Base-by-base conservation (phyloP, 2,797 vertebrate species). In the Pyrocephalus nanus region DNA sequence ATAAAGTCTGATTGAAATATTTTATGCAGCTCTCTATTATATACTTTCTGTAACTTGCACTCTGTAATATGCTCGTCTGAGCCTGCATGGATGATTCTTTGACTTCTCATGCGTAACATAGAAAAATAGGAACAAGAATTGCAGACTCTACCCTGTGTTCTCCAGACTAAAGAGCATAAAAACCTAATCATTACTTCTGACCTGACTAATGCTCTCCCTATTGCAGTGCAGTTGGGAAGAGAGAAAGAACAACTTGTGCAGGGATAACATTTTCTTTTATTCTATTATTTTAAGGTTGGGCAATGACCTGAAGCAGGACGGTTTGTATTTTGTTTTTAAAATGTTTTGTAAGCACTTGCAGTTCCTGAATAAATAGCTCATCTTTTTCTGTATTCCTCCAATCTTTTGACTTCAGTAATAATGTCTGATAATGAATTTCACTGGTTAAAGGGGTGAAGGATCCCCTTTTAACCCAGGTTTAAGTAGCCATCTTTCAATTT, bases 1-100 rank as follows among this genome's bases (percentile, higher is more conserved):
- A 50, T 81, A 43, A 93, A 90, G 30, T 29, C 69, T 62, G 38
- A 94, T 32, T 77, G 57, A 92, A 92, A 75, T 92, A 83, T 45
- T 91, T 73, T n/a, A 58, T 16, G 22, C 30, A 61, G 29, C 53
- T 95, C 92, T 94, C 51, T 60, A 9, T 58, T 78, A 34, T 27
- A 40, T 26, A 4, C 6, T 78, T 1, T 90, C 32, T 67, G 5
- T 74, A 15, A 57, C 50, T 16, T 15, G 29, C 17, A 32, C 20
- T 60, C 57, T 32, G 38, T 53, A 38, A 22, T 61, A 15, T 14
- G 23, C 51, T 42, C 25, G 23, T 60, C 60, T 95, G 82, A 92
- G 66, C 76, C 69, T 84, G 50, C 32, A 26, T 66, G 73, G 43
- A 34, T 71, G 26, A 34, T 88, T 90, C 75, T 74, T 77, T 75